These are phyloP conservation scores for Diadophis punctatus DNA, from an alignment of 2,113 vertebrate species.

Conservation along the genomic window DNA sequence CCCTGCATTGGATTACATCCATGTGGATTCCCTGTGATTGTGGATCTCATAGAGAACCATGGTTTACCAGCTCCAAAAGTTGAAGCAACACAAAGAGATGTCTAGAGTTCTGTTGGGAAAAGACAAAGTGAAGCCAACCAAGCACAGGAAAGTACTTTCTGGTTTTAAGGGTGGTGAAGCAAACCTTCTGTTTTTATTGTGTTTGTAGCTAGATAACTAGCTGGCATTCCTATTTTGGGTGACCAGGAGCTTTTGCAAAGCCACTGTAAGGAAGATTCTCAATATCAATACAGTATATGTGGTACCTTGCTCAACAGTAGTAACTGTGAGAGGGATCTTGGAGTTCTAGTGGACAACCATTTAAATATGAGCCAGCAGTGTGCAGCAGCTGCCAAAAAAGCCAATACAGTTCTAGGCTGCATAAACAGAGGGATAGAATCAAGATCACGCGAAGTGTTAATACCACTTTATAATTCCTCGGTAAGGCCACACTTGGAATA, in stretches of 20 bases:
- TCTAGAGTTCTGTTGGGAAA: neutral
- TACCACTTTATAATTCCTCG: too few relatives aligned
- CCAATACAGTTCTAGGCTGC: too few relatives aligned
- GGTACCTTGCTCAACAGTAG: too few relatives aligned
- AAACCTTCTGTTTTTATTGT: neutral
- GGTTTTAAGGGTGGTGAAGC: neutral
- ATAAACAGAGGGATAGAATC: too few relatives aligned
- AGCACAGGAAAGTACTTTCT: neutral
- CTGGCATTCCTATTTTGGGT: neutral
- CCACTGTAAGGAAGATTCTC: neutral
- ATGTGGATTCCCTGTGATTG: neutral
- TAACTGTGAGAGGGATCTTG: too few relatives aligned
- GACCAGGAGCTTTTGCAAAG: neutral
- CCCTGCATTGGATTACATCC: neutral
- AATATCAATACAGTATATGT: too few relatives aligned
- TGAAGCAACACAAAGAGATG: neutral
- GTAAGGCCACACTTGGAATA: too few relatives aligned
- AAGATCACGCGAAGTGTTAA: too few relatives aligned
- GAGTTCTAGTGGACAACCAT: too few relatives aligned
- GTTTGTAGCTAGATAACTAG: neutral
- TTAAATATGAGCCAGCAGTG: too few relatives aligned
- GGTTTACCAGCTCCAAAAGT: neutral
- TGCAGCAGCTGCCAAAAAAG: too few relatives aligned
- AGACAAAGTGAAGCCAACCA: neutral
- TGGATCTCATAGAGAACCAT: neutral